Evolutionary conservation across 2,797 vertebrate species (phyloP).

Genomic region (Toxotes lorentzi): DNA sequence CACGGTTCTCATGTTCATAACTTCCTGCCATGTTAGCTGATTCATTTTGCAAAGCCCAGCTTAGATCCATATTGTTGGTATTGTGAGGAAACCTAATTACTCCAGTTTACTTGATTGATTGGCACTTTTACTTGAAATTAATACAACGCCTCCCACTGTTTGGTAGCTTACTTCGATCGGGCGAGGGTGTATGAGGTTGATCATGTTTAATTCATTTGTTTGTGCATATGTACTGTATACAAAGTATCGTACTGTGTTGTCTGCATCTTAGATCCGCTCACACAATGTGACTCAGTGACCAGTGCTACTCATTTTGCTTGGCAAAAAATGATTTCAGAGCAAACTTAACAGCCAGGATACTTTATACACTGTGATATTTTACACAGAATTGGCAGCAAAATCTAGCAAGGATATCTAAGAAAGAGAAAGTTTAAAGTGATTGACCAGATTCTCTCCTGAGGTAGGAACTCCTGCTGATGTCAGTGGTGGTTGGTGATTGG

Average conservation of each 20-base stretch:
- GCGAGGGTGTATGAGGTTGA: background rate
- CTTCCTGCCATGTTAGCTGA: conserved; percentile 37
- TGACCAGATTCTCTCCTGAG: background rate
- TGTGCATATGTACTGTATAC: conserved; percentile 3
- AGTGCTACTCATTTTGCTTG: background rate
- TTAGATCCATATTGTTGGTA: conserved; percentile 61
- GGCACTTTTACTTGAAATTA: conserved; percentile 34
- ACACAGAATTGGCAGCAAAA: background rate
- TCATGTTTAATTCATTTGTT: conserved; percentile 12
- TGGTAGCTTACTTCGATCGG: conserved; percentile 26
- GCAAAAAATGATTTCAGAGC: background rate
- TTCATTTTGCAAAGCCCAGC: conserved; percentile 54
- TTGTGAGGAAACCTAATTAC: conserved; percentile 63
- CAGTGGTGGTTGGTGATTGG: conserved; percentile 19
- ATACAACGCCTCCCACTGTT: conserved; percentile 29
- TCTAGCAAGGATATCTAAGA: background rate
- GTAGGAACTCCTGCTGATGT: conserved; percentile 7
- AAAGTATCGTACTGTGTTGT: background rate
- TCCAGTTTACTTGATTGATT: conserved; percentile 64
- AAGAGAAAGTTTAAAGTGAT: background rate
- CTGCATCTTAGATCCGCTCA: background rate
- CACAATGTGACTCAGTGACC: background rate
- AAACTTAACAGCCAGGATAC: background rate
- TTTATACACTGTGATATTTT: background rate
- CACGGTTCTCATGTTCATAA: conserved; percentile 36